A percentile compares a stretch with the other conserved stretches of the same genome.
Evolutionary conservation across 1,140 invertebrate species (phyloP).

Genomic region (Drosophila takahashii): DNA sequence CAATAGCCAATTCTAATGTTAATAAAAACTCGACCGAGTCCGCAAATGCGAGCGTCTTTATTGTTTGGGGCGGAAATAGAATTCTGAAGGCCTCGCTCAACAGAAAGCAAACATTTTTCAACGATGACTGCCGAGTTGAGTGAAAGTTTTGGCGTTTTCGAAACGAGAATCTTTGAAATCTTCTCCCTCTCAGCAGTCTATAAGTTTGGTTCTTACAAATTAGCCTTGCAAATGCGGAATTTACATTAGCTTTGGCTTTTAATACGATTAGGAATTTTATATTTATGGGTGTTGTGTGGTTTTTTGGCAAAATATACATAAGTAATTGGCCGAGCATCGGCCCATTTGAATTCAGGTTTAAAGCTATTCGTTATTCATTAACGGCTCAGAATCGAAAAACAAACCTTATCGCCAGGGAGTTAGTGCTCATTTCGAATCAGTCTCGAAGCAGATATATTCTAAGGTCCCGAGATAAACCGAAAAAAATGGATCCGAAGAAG

Average conservation of each 20-base stretch:
- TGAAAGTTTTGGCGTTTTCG: constrained; percentile 56
- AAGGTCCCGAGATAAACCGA: not conserved
- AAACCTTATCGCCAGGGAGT: constrained; percentile 20
- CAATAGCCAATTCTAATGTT: constrained; percentile 74
- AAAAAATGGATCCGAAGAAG: constrained; percentile 23
- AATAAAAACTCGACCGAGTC: constrained; percentile 44
- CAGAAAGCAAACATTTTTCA: constrained; percentile 41
- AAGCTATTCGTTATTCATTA: constrained; percentile 28
- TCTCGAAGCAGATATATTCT: constrained; percentile 17
- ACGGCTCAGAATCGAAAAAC: not conserved
- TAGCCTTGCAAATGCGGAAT: constrained; percentile 66
- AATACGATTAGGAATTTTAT: constrained; percentile 41
- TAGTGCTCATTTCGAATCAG: constrained; percentile 22
- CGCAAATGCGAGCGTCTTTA: constrained; percentile 24
- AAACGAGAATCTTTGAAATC: constrained; percentile 27
- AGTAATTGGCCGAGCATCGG: constrained; percentile 48
- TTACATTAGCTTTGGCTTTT: constrained; percentile 54
- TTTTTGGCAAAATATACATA: constrained; percentile 51
- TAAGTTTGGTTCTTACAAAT: constrained; percentile 54
- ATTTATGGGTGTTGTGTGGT: constrained; percentile 35
- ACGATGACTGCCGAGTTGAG: constrained; percentile 48
- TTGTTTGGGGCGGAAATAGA: constrained; percentile 70
- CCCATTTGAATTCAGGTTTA: constrained; percentile 40
- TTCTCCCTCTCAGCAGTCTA: constrained; percentile 6
- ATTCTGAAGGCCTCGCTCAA: constrained; percentile 59